Percentiles rank a stretch among this genome's conserved stretches.
Evolutionary conservation across 2,113 vertebrate species (phyloP).

Genomic region (Pogona vitticeps): DNA sequence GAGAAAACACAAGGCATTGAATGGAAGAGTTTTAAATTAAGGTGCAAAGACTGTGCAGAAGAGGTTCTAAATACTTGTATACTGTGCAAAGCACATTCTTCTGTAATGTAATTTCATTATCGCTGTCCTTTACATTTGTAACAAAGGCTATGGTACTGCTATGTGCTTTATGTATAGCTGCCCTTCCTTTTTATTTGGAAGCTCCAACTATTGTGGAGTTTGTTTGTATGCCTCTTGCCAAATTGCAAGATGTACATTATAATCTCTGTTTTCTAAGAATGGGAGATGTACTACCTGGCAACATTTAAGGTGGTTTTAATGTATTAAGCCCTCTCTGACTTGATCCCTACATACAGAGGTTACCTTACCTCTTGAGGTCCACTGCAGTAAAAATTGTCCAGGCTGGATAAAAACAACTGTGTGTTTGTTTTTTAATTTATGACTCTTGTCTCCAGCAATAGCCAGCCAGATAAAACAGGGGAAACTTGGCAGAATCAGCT

Average conservation of each 20-base stretch:
- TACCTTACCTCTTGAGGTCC: too few relatives aligned
- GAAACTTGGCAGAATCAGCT: too few relatives aligned
- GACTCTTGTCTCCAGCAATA: too few relatives aligned
- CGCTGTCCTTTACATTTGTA: background rate
- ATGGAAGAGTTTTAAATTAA: slow-evolving; percentile 63
- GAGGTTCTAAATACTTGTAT: slow-evolving; percentile 24
- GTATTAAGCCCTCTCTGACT: background rate
- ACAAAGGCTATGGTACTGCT: background rate
- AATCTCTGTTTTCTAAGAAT: background rate
- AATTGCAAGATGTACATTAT: too few relatives aligned
- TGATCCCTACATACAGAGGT: background rate
- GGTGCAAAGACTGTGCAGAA: slow-evolving; percentile 18
- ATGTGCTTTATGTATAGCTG: background rate
- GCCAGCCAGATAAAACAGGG: too few relatives aligned
- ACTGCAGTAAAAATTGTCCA: too few relatives aligned
- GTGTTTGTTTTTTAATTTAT: too few relatives aligned
- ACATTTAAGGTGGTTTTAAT: background rate
- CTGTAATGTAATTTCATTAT: background rate
- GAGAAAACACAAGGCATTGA: slow-evolving; percentile 47
- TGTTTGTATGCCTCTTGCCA: background rate
- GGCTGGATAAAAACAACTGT: too few relatives aligned
- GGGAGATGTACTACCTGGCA: background rate
- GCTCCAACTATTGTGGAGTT: background rate
- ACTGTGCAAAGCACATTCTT: slow-evolving; percentile 2
- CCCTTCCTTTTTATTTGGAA: background rate